Base-by-base conservation (phyloP, 1,140 invertebrate genomes). In the Drosophila sproati region DNA sequence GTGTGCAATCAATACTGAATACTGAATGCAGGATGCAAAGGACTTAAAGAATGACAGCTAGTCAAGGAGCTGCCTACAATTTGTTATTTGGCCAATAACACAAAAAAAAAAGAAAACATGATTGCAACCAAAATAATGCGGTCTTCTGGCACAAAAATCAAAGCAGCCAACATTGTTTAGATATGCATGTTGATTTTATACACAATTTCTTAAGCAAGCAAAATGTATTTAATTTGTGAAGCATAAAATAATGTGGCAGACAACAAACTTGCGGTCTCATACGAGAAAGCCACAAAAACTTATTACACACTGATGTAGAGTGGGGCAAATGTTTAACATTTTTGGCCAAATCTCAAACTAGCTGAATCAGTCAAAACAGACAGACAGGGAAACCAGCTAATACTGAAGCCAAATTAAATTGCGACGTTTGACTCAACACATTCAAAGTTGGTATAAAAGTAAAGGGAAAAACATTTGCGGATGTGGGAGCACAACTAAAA, bases 61-160 rank as follows among this genome's bases (percentile, higher is more conserved):
- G 59, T 10, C 10, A 45, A 32, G 29, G 6, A 39, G 0, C 32
- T 10, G 45, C 10, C 29, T 10, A 31, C 7, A 29, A 45, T 81
- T 77, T 52, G 56, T 45, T 75, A 66, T 80, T 20, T 67, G 78
- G 79, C 71, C 69, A 63, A 8, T 52, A 20, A 20, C 20, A 20
- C 62, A 61, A 66, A 34, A 68, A 20, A 20, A 20, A 12, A 20
- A 0, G 20, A 20, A 20, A 74, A 55, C 67, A 67, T 61, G 61
- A 54, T 39, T 72, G 41, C 51, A 83, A 68, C 77, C 83, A 77
- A 87, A 88, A 88, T 87, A 88, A 83, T 87, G 85, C 77, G 83
- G 82, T 82, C 62, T 69, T 67, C 72, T 66, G 77, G 77, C 63
- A 67, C 63, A 72, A 72, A 78, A 88, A 89, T 88, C 83, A 87